A percentile compares a stretch with the other conserved stretches of the same genome.
These are phyloP conservation scores for Ibycter americanus DNA, from an alignment of 2,797 vertebrate species.

Conservation along the genomic window DNA sequence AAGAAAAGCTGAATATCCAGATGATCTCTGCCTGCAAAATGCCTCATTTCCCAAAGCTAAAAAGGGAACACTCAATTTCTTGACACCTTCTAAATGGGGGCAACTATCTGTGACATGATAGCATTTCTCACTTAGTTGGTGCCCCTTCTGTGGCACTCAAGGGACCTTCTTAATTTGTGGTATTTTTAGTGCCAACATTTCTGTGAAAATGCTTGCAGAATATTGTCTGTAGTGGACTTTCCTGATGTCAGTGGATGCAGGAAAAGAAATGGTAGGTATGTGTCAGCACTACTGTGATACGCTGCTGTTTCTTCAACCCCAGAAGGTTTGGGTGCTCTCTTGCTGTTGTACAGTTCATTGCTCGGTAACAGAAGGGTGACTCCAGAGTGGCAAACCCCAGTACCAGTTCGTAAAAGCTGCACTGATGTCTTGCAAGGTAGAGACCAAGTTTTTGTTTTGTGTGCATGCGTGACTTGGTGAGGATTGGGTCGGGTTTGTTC, in stretches of 20 bases:
- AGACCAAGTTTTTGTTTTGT: not conserved
- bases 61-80: not conserved
- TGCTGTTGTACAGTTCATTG: not conserved
- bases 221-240: not conserved
- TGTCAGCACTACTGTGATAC: not conserved
- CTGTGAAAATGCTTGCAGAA: not conserved
- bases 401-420: not conserved
- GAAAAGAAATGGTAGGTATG: not conserved
- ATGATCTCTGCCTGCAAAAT: not conserved
- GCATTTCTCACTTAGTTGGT: not conserved
- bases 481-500: not conserved
- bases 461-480: too few relatives aligned
- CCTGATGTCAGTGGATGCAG: not conserved
- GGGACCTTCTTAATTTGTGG: not conserved
- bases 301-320: not conserved
- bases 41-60: not conserved
- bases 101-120: not conserved
- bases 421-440: not conserved
- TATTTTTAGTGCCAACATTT: not conserved
- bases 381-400: not conserved
- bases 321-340: not conserved
- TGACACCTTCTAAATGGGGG: not conserved
- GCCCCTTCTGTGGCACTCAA: not conserved
- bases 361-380: not conserved
- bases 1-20: not conserved